Evolutionary conservation across 2,113 vertebrate species (phyloP), one percentile per base, ranked within the genome.

Genomic region (Prochilodus magdalenae): DNA sequence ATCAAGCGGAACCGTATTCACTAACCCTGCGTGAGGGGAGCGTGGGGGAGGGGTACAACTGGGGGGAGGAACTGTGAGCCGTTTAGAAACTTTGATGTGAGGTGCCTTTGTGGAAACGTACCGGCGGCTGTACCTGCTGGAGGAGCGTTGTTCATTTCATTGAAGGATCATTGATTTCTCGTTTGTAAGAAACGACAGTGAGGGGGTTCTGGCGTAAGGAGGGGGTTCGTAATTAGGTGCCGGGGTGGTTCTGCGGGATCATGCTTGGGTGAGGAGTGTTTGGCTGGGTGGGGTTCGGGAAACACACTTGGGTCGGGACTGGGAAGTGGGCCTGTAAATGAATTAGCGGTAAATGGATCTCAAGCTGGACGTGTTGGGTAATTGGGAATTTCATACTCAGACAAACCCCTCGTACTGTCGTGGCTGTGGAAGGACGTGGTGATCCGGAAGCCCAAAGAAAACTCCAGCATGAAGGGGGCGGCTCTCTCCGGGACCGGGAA

Each of bases 131-230:
- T 27, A 81, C 71, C 84, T 83, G 30, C 47, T 76, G 24, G 60
- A 30, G 5, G 36, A 30, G 81, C 77, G 73, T 75, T 0, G 74
- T 86, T 79, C 82, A 86, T 89, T 90, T 88, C 47, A 89, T 87
- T 89, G 84, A 88, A 88, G 89, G 69, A 86, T 73, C 81, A 92
- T 90, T 85, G 84, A 91, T 92, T 91, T 88, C 72, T 88, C 83
- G 81, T 88, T 86, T 87, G 72, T 89, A 82, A 84, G 89, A 84
- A 86, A 84, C 89, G 86, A 86, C 87, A 88, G 88, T 90, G 86
- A 91, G 89, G 83, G 84, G 69, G 51, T 87, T 87, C 33, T 77
- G 36, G 33, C 87, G 87, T 89, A 84, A 85, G 67, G 62, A 65
- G 77, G 80, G 90, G 92, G 87, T 90, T 81, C 86, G 87, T 85